A percentile compares a stretch with the other conserved stretches of the same genome.
These are phyloP conservation scores for Ernsta delagoae DNA, from an alignment of 2,888 invertebrate species.

Conservation along the genomic window DNA sequence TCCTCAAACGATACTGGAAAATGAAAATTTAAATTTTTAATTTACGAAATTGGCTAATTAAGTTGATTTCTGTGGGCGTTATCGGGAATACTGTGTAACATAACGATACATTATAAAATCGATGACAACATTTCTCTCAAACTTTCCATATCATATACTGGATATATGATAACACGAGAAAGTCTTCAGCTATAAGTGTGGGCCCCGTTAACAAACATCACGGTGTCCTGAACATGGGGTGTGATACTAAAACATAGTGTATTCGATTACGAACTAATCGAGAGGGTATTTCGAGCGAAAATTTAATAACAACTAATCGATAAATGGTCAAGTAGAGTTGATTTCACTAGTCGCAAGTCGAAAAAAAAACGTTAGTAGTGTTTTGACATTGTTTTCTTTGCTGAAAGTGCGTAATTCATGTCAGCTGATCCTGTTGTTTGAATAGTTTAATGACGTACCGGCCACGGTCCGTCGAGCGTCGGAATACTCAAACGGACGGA, in stretches of 20 bases:
- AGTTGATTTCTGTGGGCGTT: conserved; percentile 64
- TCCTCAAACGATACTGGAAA: conserved; percentile 61
- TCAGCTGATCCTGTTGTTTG: conserved; percentile 79
- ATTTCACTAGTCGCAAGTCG: conserved; percentile 85
- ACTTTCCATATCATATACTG: conserved; percentile 74
- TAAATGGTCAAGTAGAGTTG: conserved; percentile 85
- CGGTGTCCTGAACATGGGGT: conserved; percentile 74
- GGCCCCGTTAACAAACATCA: conserved; percentile 54
- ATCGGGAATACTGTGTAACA: conserved; percentile 55
- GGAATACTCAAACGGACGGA: conserved; percentile 73
- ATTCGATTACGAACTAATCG: conserved; percentile 79
- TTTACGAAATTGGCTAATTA: conserved; percentile 73
- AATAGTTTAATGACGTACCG: conserved; percentile 55
- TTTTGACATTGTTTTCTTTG: conserved; percentile 86
- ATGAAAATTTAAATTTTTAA: conserved; percentile 60
- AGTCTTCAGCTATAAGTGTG: conserved; percentile 44
- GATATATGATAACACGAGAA: conserved; percentile 70
- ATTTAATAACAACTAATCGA: conserved; percentile 71
- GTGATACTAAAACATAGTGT: conserved; percentile 79
- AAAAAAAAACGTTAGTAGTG: conserved; percentile 82
- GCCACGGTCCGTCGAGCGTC: conserved; percentile 54
- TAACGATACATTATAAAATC: conserved; percentile 61
- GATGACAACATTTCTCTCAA: conserved; percentile 46
- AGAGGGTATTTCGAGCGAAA: conserved; percentile 64
- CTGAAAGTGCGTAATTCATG: conserved; percentile 86